These are phyloP conservation scores for Thunnus thynnus DNA, from an alignment of 2,113 vertebrate genomes.

Conservation along the genomic window DNA sequence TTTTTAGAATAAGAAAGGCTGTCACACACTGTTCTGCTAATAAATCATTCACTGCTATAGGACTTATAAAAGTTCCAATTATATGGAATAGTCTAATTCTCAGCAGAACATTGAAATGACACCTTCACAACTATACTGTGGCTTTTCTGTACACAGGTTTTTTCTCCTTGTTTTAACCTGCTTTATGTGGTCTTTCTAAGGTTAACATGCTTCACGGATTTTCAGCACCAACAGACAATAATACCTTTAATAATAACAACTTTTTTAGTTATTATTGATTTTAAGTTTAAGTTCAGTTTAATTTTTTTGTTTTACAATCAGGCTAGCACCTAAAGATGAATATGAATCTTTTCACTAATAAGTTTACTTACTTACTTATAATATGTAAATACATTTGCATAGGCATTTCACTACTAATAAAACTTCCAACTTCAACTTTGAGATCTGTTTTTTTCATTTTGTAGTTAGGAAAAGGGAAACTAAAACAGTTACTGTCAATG, in stretches of 20 bases:
- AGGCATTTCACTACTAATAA: slow-evolving; percentile 7
- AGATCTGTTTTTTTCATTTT: not conserved
- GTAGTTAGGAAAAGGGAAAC: not conserved
- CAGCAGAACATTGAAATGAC: slow-evolving; percentile 7
- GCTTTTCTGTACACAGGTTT: not conserved
- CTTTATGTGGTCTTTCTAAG: slow-evolving; percentile 3
- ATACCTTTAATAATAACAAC: not conserved
- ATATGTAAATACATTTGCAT: slow-evolving; percentile 8
- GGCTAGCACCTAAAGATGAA: not conserved
- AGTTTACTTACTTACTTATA: not conserved
- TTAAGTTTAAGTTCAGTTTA: not conserved
- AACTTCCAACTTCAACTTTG: not conserved
- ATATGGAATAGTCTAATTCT: slow-evolving; percentile 10
- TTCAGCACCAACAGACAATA: not conserved
- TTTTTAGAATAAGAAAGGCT: slow-evolving; percentile 69
- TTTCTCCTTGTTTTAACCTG: slow-evolving; percentile 10
- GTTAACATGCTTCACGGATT: slow-evolving; percentile 3
- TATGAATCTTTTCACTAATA: not conserved
- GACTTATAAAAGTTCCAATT: slow-evolving; percentile 42
- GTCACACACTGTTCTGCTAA: slow-evolving; percentile 58
- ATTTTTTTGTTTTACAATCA: slow-evolving; percentile 8
- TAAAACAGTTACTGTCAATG: not conserved
- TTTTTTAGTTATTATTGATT: slow-evolving; percentile 10
- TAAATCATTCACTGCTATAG: slow-evolving; percentile 63
- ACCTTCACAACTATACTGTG: slow-evolving; percentile 8